Conservation (phyloP, 35 echinoderm and acorn worm genomes). For the Diadema setosum region DNA sequence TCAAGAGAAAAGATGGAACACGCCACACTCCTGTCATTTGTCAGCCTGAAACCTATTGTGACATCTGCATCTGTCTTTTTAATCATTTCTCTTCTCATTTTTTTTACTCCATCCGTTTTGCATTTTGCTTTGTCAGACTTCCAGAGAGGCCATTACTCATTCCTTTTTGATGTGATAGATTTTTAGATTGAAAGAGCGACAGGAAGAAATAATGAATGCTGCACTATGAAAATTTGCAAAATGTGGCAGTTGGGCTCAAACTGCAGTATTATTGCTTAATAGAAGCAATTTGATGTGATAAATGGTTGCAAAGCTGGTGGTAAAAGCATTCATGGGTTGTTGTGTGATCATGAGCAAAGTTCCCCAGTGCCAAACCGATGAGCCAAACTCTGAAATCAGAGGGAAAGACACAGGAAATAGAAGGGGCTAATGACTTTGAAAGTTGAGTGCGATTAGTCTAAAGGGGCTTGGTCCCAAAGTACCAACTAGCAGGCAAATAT, state of each 20-base stretch:
- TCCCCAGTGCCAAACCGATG: no score
- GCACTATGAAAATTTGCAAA: no score
- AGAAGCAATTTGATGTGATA: no score
- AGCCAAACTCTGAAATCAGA: no score
- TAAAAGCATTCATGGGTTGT: no score
- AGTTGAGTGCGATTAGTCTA: no score
- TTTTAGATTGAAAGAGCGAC: neutral
- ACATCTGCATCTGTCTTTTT: slow-evolving; percentile 10
- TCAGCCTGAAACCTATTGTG: neutral
- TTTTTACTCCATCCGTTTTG: neutral
- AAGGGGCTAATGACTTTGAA: no score
- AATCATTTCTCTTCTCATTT: neutral
- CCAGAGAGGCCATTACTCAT: slow-evolving; percentile 13
- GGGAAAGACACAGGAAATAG: no score
- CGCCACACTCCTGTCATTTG: neutral
- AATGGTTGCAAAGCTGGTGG: no score
- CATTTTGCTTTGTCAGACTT: neutral
- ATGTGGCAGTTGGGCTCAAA: no score
- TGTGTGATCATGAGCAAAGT: no score
- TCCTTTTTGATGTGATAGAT: slow-evolving; percentile 10
- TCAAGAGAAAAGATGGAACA: neutral
- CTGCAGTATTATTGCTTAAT: no score
- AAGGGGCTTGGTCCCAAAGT: neutral
- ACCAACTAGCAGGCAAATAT: slow-evolving; percentile 9
- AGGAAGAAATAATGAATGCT: neutral